These are phyloP conservation scores for Percopsis omiscomaycus DNA, from an alignment of 2,797 vertebrate species.

Conservation along the genomic window DNA sequence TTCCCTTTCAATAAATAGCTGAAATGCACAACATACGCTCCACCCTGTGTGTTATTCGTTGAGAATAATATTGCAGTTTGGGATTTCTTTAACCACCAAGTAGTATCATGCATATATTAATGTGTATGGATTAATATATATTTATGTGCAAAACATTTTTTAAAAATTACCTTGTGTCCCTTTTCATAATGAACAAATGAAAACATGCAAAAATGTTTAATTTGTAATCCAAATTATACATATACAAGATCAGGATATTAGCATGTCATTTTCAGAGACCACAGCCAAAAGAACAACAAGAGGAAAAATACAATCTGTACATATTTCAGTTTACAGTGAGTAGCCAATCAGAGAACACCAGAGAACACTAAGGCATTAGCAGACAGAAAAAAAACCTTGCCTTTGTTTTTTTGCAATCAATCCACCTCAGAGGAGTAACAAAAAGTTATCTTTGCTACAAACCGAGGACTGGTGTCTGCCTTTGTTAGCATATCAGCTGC, in stretches of 20 bases:
- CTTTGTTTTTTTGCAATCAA: constrained; percentile 82
- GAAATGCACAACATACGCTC: too few species aligned
- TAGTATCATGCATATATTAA: too few species aligned
- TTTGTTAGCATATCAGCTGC: constrained; percentile 87
- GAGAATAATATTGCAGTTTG: too few species aligned
- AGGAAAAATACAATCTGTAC: constrained; percentile 90
- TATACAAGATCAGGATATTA: constrained; percentile 91
- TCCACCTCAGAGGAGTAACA: constrained; percentile 76
- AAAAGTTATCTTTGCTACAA: constrained; percentile 83
- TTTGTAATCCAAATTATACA: constrained; percentile 98
- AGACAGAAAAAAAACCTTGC: constrained; percentile 84
- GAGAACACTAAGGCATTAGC: constrained; percentile 84
- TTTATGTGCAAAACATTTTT: constrained; percentile 4
- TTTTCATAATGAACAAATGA: constrained; percentile 89
- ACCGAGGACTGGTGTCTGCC: constrained; percentile 85
- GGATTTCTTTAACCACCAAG: too few species aligned
- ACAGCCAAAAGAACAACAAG: constrained; percentile 82
- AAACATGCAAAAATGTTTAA: constrained; percentile 99
- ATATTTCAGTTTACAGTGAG: constrained; percentile 91
- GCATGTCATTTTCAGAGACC: constrained; percentile 88
- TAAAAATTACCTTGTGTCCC: constrained; percentile 32
- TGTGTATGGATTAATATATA: background rate
- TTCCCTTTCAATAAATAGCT: too few species aligned
- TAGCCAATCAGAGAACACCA: constrained; percentile 79
- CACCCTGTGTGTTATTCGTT: too few species aligned